Evolutionary conservation across 2,113 vertebrate genomes (phyloP).

Genomic region (Otocyon megalotis): DNA sequence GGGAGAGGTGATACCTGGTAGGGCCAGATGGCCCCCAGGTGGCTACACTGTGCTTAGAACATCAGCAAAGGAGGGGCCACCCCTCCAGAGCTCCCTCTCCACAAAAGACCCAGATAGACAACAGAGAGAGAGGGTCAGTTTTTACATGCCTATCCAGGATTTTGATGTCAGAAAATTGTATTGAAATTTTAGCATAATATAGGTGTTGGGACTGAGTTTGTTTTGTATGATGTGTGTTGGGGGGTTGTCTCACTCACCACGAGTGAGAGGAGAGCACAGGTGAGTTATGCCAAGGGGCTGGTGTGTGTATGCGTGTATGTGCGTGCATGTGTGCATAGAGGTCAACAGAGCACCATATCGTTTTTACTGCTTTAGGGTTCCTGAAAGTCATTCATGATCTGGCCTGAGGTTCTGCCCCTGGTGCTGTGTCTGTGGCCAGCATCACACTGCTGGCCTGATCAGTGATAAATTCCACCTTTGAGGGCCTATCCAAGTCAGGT

Average conservation of each 20-base stretch:
- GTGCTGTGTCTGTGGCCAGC: background rate
- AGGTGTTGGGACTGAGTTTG: background rate
- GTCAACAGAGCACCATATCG: background rate
- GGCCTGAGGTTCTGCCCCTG: background rate
- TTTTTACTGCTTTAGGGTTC: background rate
- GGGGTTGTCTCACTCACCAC: background rate
- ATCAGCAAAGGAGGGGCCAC: background rate
- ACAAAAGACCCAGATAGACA: background rate
- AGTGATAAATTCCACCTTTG: fast-evolving
- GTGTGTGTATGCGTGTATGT: background rate
- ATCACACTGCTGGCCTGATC: fast-evolving
- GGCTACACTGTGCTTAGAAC: background rate
- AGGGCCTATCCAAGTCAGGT: background rate
- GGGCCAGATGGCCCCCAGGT: no score
- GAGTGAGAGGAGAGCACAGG: background rate
- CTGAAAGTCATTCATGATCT: background rate
- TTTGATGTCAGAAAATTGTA: background rate
- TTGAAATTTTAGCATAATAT: background rate
- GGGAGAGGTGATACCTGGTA: background rate
- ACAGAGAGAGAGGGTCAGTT: background rate
- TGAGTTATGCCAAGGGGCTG: no score
- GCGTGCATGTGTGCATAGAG: background rate
- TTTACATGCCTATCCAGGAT: background rate
- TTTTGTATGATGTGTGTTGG: background rate
- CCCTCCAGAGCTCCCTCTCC: background rate